These are phyloP conservation scores for Andrena trimmerana DNA, from an alignment of 2,888 invertebrate genomes.

Conservation along the genomic window DNA sequence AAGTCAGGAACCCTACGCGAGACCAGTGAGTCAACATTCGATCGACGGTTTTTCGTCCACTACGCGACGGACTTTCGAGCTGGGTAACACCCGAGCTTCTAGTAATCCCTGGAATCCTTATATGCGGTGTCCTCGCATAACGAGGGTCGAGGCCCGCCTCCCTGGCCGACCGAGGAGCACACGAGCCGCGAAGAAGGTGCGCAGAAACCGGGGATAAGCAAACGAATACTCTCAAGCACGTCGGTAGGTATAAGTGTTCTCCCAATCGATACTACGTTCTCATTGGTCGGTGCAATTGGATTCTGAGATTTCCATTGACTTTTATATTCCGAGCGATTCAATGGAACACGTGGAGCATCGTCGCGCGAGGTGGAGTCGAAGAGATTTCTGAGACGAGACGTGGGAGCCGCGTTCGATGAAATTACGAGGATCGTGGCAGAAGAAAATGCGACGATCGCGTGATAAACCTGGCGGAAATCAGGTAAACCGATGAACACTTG, in stretches of 20 bases:
- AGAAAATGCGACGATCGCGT: too few relatives aligned
- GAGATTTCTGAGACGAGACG: too few relatives aligned
- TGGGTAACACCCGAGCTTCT: conserved; percentile 37
- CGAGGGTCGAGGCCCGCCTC: conserved; percentile 37
- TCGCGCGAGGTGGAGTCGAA: not conserved
- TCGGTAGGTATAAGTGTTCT: conserved; percentile 59
- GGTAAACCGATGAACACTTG: too few relatives aligned
- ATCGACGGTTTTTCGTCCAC: conserved; percentile 3
- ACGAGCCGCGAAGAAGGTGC: not conserved
- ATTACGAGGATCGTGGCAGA: too few relatives aligned
- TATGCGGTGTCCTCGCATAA: conserved; percentile 67
- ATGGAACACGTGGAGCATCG: not conserved
- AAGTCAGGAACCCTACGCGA: not conserved
- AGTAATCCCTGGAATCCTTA: conserved; percentile 75
- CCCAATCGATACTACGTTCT: conserved; percentile 68
- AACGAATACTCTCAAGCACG: conserved; percentile 63
- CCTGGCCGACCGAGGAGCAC: conserved; percentile 4
- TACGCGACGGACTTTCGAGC: not conserved
- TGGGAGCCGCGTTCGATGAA: too few relatives aligned
- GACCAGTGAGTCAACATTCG: not conserved
- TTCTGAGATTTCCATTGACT: conserved; percentile 59
- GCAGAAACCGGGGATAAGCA: not conserved
- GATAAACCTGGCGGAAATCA: too few relatives aligned
- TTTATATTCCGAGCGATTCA: conserved; percentile 30
- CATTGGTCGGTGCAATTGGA: conserved; percentile 68